These are phyloP conservation scores for Poecile montanus DNA, from an alignment of 2,797 vertebrate genomes.

Conservation along the genomic window DNA sequence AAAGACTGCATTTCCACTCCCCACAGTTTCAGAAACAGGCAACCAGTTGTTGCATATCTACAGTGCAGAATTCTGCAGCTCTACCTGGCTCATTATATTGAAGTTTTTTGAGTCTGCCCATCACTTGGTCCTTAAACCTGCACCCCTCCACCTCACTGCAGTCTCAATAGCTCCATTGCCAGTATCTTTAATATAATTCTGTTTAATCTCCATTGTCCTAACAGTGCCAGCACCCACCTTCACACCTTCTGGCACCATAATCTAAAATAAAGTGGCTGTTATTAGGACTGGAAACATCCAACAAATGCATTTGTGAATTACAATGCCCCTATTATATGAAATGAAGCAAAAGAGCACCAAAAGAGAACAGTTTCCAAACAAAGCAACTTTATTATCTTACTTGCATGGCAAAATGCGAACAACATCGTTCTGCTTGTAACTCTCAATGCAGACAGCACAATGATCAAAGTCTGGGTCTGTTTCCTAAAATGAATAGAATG, in stretches of 20 bases:
- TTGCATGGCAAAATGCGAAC: constrained; percentile 98
- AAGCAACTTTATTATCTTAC: constrained; percentile 79
- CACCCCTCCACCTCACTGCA: neutral
- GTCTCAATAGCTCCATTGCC: neutral
- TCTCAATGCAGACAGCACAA: constrained; percentile 97
- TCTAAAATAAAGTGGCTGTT: neutral
- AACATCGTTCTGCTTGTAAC: constrained; percentile 95
- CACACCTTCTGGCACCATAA: neutral
- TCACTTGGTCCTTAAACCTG: neutral
- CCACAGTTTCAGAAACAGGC: neutral
- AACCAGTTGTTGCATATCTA: neutral
- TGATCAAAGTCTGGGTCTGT: constrained; percentile 97
- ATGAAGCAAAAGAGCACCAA: neutral
- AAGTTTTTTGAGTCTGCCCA: neutral
- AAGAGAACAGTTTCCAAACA: neutral
- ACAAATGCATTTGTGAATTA: neutral
- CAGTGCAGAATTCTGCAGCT: neutral
- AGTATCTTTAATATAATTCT: neutral
- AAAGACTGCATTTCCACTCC: neutral
- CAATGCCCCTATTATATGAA: neutral
- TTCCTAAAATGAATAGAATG: constrained; percentile 82
- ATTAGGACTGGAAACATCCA: neutral
- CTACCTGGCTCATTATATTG: neutral
- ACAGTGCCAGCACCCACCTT: neutral
- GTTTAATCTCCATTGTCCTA: neutral